Evolutionary conservation across 2,888 invertebrate genomes (phyloP).

Genomic region (Lamproptera curius): DNA sequence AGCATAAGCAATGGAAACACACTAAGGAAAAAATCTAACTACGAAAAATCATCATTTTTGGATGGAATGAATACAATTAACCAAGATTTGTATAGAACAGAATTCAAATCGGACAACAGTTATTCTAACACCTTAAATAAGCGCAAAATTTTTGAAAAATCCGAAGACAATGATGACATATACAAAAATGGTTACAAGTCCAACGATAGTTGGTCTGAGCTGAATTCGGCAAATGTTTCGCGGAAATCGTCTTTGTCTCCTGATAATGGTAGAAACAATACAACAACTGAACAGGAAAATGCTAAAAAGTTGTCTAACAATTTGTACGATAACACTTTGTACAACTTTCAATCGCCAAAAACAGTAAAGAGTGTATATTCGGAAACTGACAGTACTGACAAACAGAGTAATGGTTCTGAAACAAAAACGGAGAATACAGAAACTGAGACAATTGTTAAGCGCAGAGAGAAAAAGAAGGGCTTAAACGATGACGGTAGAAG

Average conservation of each 20-base stretch:
- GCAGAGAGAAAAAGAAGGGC: constrained; percentile 61
- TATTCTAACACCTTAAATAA: constrained; percentile 59
- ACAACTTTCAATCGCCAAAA: constrained; percentile 45
- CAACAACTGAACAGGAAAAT: constrained; percentile 37
- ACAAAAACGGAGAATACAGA: constrained; percentile 41
- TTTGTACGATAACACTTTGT: constrained; percentile 58
- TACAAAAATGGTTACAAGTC: constrained; percentile 29
- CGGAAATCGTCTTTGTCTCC: constrained; percentile 32
- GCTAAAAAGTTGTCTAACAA: constrained; percentile 42
- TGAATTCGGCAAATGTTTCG: constrained; percentile 20
- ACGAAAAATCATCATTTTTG: constrained; percentile 48
- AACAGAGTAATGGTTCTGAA: constrained; percentile 14
- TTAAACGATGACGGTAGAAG: constrained; percentile 65
- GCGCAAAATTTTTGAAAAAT: constrained; percentile 61
- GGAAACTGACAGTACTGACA: constrained; percentile 23
- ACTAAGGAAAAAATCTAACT: constrained; percentile 44
- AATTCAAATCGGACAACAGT: constrained; percentile 47
- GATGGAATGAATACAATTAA: constrained; percentile 42
- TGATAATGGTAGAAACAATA: constrained; percentile 33
- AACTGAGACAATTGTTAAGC: constrained; percentile 54
- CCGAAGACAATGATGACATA: constrained; percentile 33
- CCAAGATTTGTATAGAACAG: constrained; percentile 41
- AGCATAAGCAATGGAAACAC: constrained; percentile 45
- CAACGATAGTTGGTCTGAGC: constrained; percentile 18
- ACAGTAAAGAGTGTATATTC: constrained; percentile 28